Conservation (phyloP, 2,888 invertebrate genomes). For the Yponomeuta cagnagella region DNA sequence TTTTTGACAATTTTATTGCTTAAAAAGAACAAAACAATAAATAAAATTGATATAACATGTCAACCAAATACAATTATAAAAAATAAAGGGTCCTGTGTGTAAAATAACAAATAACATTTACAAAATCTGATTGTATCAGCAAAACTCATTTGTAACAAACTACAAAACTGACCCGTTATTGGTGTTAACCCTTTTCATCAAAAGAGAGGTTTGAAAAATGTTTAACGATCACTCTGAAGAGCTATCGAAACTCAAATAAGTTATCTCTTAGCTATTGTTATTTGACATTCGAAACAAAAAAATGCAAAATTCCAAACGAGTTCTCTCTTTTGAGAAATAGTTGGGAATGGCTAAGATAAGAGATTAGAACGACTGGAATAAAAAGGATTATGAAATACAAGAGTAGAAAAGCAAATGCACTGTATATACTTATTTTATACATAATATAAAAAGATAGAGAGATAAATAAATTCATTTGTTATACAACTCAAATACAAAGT, state of each 20-base stretch:
- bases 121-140: conserved; percentile 19
- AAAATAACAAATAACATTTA: conserved; percentile 22
- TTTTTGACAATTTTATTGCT: conserved; percentile 38
- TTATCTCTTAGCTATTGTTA: too few relatives aligned
- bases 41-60: conserved; percentile 30
- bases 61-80: conserved; percentile 30
- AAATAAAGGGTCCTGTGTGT: conserved; percentile 20
- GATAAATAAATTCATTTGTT: conserved; percentile 18
- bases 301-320: too few relatives aligned
- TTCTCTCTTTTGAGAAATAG: neutral
- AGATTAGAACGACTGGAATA: neutral
- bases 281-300: too few relatives aligned
- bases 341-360: neutral
- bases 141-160: neutral
- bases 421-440: conserved; percentile 15
- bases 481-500: too few relatives aligned
- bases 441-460: conserved; percentile 16
- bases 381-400: conserved; percentile 23
- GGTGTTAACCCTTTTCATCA: neutral
- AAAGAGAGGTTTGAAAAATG: neutral
- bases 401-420: conserved; percentile 31
- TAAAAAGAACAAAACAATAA: conserved; percentile 38
- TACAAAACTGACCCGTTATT: neutral
- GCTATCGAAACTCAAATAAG: neutral
- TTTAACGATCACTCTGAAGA: neutral